Base-by-base conservation (phyloP, 2,888 invertebrate species). In the Nomada goodeniana region DNA sequence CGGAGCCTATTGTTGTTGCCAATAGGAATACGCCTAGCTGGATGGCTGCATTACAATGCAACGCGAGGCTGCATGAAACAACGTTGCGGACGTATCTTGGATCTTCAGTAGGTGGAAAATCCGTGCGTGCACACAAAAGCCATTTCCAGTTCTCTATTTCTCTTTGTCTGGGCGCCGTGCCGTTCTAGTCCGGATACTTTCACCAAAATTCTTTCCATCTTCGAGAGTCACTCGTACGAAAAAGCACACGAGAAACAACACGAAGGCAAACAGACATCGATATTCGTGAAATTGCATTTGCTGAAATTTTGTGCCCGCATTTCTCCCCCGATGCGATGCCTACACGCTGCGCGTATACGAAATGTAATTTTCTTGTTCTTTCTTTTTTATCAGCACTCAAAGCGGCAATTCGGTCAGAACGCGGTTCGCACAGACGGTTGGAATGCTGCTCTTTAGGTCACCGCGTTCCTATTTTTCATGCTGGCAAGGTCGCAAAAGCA, bases 401-500 rank as follows among this genome's bases (percentile, higher is more conserved):
- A n/a, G n/a, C n/a, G n/a, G 2, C 20, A 53, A 68, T 55, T 9
- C 42, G 55, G 67, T 53, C 53, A 9, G 53, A 36, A 47, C n/a
- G 47, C n/a, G 76, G 10, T 5, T 5, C 36, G 7, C 57, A 26
- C 13, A 13, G 23, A 23, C 11, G 11, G 20, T 7, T 55, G 11
- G 23, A 11, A 7, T 11, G 26, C 4, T n/a, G 10, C 47, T 65
- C 47, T 73, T 65, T 61, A 47, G 60, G 60, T 29, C 53, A 65
- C 44, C 47, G 10, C 13, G 57, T 42, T 50, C 55, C 44, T 61
- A 79, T 80, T 80, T 69, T 13, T 9, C 44, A 23, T 42, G 44
- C 29, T 63, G 72, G 44, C 81, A 80, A 82, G 82, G 75, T 82
- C 76, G 60, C 73, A 42, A 26, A 63, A 73, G 61, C 55, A 44